Percentiles rank a stretch among this genome's conserved stretches.
Conservation (phyloP, 2,113 vertebrate species). For the Elephantulus edwardii region DNA sequence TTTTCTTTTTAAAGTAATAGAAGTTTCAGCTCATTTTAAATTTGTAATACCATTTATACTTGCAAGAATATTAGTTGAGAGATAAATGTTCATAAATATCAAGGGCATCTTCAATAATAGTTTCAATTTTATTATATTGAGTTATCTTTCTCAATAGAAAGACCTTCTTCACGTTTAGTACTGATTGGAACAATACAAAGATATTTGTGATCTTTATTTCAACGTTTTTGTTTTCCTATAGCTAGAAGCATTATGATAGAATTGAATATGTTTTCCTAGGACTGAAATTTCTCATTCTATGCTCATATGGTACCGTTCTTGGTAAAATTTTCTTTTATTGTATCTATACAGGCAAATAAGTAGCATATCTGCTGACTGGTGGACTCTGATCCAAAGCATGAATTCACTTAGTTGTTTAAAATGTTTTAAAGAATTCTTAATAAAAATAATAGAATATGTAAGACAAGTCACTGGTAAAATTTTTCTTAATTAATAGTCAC, state of each 20-base stretch:
- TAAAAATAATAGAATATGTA: neutral
- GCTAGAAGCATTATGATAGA: constrained; percentile 28
- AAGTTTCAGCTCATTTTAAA: constrained; percentile 18
- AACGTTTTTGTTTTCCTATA: constrained; percentile 1
- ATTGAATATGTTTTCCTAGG: neutral
- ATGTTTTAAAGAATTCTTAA: neutral
- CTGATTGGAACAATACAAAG: neutral
- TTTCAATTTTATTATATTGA: constrained; percentile 17
- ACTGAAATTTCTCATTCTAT: constrained; percentile 10
- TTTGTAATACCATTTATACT: neutral
- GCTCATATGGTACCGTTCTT: neutral
- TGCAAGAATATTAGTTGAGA: constrained; percentile 58
- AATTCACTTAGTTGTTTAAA: neutral
- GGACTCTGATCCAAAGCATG: neutral
- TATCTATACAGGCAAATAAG: neutral
- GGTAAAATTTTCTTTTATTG: neutral
- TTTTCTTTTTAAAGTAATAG: neutral
- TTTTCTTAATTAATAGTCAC: neutral
- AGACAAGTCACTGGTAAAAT: neutral
- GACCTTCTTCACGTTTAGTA: neutral
- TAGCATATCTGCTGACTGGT: neutral
- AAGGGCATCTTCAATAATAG: constrained; percentile 26
- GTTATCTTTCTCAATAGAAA: constrained; percentile 32
- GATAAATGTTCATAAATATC: constrained; percentile 17
- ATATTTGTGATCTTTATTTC: constrained; percentile 40